Conservation (phyloP, 2,888 invertebrate species). For the Drosophila siamana region DNA sequence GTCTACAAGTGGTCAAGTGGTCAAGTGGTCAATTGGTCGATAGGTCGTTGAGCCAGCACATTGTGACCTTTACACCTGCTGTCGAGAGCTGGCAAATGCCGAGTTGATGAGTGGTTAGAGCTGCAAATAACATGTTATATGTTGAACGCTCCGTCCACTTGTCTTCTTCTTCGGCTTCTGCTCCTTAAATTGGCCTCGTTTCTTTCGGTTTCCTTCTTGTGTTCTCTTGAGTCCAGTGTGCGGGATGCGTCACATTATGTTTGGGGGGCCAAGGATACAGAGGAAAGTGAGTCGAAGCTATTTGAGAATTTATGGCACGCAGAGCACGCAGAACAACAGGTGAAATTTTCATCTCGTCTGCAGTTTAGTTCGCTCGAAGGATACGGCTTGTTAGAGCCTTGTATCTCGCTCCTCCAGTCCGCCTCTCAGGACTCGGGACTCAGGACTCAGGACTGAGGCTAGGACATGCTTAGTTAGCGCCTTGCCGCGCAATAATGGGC, state of each 20-base stretch:
- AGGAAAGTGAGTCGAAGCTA: constrained; percentile 8
- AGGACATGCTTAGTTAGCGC: constrained; percentile 59
- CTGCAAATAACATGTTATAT: constrained; percentile 60
- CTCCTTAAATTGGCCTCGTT: constrained; percentile 12
- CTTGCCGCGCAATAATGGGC: constrained; percentile 32
- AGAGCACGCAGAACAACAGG: constrained; percentile 53
- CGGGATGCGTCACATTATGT: constrained; percentile 42
- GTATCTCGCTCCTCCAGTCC: not conserved
- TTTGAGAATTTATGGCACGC: constrained; percentile 16
- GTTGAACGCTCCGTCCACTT: not conserved
- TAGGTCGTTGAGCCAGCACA: constrained; percentile 15
- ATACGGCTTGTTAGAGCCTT: constrained; percentile 69
- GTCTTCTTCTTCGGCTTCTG: too few species aligned
- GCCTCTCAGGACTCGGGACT: not conserved
- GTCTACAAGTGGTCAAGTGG: constrained; percentile 1
- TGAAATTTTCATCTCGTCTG: constrained; percentile 40
- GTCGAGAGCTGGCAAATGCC: constrained; percentile 7
- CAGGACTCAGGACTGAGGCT: too few species aligned
- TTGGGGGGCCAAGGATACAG: constrained; percentile 33
- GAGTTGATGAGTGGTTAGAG: constrained; percentile 43
- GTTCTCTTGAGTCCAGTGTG: not conserved
- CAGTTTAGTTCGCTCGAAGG: constrained; percentile 28
- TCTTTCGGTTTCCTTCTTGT: not conserved
- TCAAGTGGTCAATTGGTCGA: constrained; percentile 12
- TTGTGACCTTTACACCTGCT: constrained; percentile 62